Percentiles rank a stretch among this genome's conserved stretches.
Evolutionary conservation across 2,888 invertebrate species (phyloP).

Genomic region (Melolontha melolontha): DNA sequence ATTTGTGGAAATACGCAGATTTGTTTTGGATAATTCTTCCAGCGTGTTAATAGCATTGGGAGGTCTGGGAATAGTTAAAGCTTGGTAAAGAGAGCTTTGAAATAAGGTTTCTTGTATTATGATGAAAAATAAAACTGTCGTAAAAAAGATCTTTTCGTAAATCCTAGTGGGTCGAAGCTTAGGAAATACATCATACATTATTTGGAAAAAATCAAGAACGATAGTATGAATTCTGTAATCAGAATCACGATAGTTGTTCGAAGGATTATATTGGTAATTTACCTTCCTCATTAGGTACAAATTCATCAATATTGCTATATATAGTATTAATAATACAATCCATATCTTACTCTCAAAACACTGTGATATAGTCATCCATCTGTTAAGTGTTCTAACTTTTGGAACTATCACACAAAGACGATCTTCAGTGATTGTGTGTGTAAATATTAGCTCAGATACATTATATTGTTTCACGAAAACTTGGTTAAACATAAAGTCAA

Average conservation of each 20-base stretch:
- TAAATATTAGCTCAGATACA: slow-evolving; percentile 60
- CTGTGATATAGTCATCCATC: slow-evolving; percentile 62
- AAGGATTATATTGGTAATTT: neutral
- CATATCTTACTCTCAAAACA: slow-evolving; percentile 61
- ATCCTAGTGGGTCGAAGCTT: neutral
- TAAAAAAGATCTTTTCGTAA: slow-evolving; percentile 58
- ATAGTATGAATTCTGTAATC: slow-evolving; percentile 51
- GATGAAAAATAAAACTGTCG: slow-evolving; percentile 54
- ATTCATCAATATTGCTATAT: slow-evolving; percentile 44
- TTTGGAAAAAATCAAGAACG: slow-evolving; percentile 58
- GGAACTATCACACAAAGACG: slow-evolving; percentile 63
- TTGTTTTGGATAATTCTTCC: slow-evolving; percentile 59
- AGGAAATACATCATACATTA: slow-evolving; percentile 61
- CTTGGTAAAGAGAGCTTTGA: slow-evolving; percentile 64
- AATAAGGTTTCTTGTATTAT: slow-evolving; percentile 64
- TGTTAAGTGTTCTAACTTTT: slow-evolving; percentile 63
- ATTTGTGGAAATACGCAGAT: slow-evolving; percentile 60
- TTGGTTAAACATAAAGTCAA: slow-evolving; percentile 62
- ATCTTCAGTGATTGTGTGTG: slow-evolving; percentile 62
- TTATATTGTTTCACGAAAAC: slow-evolving; percentile 65
- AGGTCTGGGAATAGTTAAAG: slow-evolving; percentile 62
- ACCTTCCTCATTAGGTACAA: slow-evolving; percentile 43
- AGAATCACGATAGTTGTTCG: slow-evolving; percentile 25
- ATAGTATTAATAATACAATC: slow-evolving; percentile 56
- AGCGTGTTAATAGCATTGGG: slow-evolving; percentile 63